Base-by-base conservation (phyloP, 2,888 invertebrate species). In the Parnassius glacialis region DNA sequence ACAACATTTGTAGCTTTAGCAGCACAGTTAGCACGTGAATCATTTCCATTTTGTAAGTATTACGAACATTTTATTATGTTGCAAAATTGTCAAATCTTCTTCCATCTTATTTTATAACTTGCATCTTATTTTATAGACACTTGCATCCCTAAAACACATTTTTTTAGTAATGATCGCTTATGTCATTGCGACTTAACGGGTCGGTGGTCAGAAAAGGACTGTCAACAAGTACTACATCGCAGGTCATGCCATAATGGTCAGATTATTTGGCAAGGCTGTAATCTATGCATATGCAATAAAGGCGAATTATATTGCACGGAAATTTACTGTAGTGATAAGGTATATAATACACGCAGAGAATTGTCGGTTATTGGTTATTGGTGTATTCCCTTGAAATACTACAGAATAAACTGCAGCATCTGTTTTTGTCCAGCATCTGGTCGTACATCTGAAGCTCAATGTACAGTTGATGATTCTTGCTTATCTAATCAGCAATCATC, bases 381-480 rank as follows among this genome's bases (percentile, higher is more conserved):
- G 73, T 90, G 91, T 59, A 80, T 74, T 5, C 90, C 90, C 0
- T 84, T 83, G 54, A 80, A 76, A 55, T 80, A 83, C 1, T 90
- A 88, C 62, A 85, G 84, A 65, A 65, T 87, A 0, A 85, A 89
- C 58, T 91, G 91, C 61, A 85, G 79, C 57, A 71, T 88, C 0
- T 91, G 91, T 54, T 72, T 84, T 1, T 91, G 91, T 61, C 84
- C 90, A 16, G 82, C 80, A 0, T 83, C 87, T 3, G 90, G 89
- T 0, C 72, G 67, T 51, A 79, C 83, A 53, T 67, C 72, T 0
- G 83, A 86, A 56, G 84, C 86, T 0, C 75, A 78, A 0, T 93
- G 93, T 65, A 83, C 84, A 7, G 69, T 69, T 34, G 85, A 89
- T 53, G 68, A 74, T 0, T 85, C 87, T 1, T 90, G 90, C 56